Conservation (phyloP, 2,797 vertebrate species). For the Parambassis ranga region DNA sequence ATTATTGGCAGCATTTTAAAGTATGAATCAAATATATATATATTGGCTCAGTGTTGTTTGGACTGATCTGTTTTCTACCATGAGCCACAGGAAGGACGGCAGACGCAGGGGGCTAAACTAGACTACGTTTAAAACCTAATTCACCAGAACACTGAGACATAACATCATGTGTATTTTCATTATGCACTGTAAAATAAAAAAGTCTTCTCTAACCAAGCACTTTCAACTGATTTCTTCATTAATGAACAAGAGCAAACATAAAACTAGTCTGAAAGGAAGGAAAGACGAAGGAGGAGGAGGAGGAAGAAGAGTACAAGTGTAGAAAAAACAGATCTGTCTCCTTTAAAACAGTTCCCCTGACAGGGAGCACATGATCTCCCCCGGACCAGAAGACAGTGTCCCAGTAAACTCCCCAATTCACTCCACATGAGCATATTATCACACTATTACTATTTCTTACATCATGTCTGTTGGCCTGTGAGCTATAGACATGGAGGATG, state of each 20-base stretch:
- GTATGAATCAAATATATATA: neutral
- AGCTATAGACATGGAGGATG: slow-evolving; percentile 70
- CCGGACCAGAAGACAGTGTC: slow-evolving; percentile 51
- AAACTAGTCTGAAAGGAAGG: slow-evolving; percentile 27
- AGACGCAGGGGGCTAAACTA: slow-evolving; percentile 4
- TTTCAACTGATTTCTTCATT: slow-evolving; percentile 62
- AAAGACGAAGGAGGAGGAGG: slow-evolving; percentile 18
- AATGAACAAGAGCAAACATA: neutral
- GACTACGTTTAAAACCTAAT: slow-evolving; percentile 1
- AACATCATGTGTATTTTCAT: neutral
- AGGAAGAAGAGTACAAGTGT: neutral
- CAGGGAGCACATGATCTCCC: slow-evolving; percentile 28
- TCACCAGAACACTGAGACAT: neutral
- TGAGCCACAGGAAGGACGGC: slow-evolving; percentile 5
- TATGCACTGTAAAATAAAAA: neutral
- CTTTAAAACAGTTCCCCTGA: slow-evolving; percentile 45
- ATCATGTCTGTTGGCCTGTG: slow-evolving; percentile 76
- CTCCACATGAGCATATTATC: slow-evolving; percentile 55
- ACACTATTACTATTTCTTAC: slow-evolving; percentile 76
- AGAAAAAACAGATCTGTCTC: neutral
- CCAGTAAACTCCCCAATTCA: slow-evolving; percentile 63
- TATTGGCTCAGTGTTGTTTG: slow-evolving; percentile 11
- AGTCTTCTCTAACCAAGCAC: neutral
- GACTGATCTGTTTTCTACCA: slow-evolving; percentile 22
- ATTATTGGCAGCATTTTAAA: slow-evolving; percentile 17